Percentiles rank a stretch among this genome's conserved stretches.
These are phyloP conservation scores for Octopus sinensis DNA, from an alignment of 1,140 invertebrate genomes.

Conservation along the genomic window DNA sequence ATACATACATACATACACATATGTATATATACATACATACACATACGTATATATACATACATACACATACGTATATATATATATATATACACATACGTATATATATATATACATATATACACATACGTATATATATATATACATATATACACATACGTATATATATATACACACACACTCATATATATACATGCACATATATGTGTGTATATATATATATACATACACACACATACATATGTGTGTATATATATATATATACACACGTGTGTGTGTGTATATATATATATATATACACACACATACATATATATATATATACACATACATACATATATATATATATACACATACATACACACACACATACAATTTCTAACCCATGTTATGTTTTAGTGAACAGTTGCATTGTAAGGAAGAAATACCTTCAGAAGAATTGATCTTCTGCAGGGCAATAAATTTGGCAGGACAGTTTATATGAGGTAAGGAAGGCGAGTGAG, in stretches of 20 bases:
- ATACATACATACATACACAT: too few relatives aligned
- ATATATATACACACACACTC: not conserved
- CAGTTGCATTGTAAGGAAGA: too few relatives aligned
- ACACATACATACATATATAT: not conserved
- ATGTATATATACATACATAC: not conserved
- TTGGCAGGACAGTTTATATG: too few relatives aligned
- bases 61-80: not conserved
- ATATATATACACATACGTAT: not conserved
- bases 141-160: not conserved
- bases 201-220: not conserved
- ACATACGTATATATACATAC: not conserved
- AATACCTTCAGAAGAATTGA: too few relatives aligned
- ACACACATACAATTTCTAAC: not conserved
- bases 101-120: not conserved
- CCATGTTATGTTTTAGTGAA: too few relatives aligned
- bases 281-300: not conserved
- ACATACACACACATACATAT: not conserved
- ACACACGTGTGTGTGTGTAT: not conserved
- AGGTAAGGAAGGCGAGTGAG: too few relatives aligned
- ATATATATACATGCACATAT: not conserved
- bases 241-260: not conserved
- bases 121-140: not conserved
- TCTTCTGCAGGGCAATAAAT: too few relatives aligned
- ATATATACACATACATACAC: not conserved
- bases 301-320: not conserved